Evolutionary conservation across 2,888 invertebrate species (phyloP).

Genomic region (Neoitamus cyanurus): DNA sequence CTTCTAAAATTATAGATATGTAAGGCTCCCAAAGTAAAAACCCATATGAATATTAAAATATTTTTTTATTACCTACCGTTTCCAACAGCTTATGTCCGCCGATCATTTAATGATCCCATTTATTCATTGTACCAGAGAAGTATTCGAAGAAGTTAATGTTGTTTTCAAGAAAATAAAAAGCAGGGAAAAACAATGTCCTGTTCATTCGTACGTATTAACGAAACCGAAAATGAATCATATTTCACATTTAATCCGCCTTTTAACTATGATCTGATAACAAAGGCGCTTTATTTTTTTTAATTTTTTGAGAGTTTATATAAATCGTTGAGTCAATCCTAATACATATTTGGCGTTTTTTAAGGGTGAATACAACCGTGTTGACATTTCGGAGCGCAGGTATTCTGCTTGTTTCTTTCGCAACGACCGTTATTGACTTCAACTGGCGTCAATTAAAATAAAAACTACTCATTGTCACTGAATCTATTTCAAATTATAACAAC

Average conservation of each 20-base stretch:
- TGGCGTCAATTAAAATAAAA: too few relatives aligned
- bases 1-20: not conserved
- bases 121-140: not conserved
- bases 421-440: too few relatives aligned
- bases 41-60: not conserved
- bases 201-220: not conserved
- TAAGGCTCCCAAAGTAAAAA: not conserved
- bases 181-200: not conserved
- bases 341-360: too few relatives aligned
- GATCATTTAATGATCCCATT: not conserved
- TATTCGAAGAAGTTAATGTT: not conserved
- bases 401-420: too few relatives aligned
- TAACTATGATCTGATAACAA: not conserved
- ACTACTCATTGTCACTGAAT: too few relatives aligned
- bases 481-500: too few relatives aligned
- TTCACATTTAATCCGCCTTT: not conserved
- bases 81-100: not conserved
- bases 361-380: too few relatives aligned
- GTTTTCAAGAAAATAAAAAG: not conserved
- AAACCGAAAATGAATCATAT: not conserved
- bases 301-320: too few relatives aligned
- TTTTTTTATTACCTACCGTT: not conserved
- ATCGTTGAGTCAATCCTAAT: too few relatives aligned
- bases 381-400: too few relatives aligned
- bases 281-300: too few relatives aligned